Evolutionary conservation across 1,140 invertebrate genomes (phyloP), one percentile per base, ranked within the genome.

Genomic region (Atta colombica): DNA sequence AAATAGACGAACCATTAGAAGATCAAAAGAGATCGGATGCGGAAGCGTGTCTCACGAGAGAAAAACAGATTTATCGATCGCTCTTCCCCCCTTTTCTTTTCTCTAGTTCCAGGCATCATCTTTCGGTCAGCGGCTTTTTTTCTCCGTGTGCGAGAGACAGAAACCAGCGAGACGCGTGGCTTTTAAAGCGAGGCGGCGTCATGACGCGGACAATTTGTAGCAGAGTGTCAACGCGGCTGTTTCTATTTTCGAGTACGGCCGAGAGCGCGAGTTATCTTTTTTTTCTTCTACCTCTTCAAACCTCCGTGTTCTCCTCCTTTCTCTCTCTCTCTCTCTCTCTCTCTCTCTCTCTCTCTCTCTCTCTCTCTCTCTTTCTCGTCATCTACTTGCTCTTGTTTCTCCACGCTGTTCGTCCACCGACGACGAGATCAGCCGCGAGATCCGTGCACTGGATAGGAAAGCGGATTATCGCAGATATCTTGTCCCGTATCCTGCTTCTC

Each of bases 151-250:
- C 25, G 86, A 51, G 71, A 68, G 85, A 65, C 49, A 28, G 45
- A n/a, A 53, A 21, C 18, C 51, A 88, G 66, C 82, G 85, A 91
- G 58, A 74, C 89, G 89, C 87, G 72, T 90, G 87, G 63, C 86
- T 90, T 61, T 86, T 87, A 89, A 87, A 88, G 77, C 71, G 84
- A 88, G 80, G 77, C 91, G 81, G 82, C 91, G 93, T 94, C 94
- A 94, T 95, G 94, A 95, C 93, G 92, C 92, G 94, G 92, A 91
- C 93, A 95, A 95, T 95, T 95, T 95, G 95, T 95, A 95, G 94
- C 92, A 87, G 91, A 94, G 92, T 95, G 95, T 95, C 94, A 95
- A 94, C 93, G 91, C 68, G 88, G 92, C 93, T 89, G 94, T 94
- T 95, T 95, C 95, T 95, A 95, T 95, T 94, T 95, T 94, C 89